phyloP scores from a whole-genome alignment of 1,140 invertebrate genomes.

The Achatina immaculata region DNA sequence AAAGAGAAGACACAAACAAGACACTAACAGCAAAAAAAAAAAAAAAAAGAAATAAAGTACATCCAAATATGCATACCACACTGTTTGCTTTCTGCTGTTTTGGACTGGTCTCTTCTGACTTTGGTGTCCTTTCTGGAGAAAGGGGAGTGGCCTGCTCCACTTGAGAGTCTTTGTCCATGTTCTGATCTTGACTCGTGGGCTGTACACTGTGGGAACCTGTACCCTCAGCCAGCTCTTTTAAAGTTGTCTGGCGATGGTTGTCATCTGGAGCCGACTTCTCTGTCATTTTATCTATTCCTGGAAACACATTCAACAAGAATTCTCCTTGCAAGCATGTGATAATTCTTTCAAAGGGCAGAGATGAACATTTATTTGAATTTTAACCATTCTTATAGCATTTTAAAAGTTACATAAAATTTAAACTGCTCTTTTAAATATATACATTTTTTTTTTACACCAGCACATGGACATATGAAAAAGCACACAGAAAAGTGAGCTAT shows the following conservation, averaged over 20 bases:
- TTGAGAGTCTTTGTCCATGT: constrained; percentile 39
- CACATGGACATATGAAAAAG: too few species aligned
- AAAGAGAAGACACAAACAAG: too few species aligned
- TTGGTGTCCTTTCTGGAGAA: neutral
- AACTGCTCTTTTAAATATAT: too few species aligned
- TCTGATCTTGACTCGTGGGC: constrained; percentile 61
- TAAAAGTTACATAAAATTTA: too few species aligned
- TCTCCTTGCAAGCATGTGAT: too few species aligned
- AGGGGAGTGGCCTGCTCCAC: neutral
- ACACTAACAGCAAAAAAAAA: too few species aligned
- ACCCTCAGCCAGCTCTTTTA: constrained; percentile 60
- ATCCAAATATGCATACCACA: neutral
- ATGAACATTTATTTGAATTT: too few species aligned
- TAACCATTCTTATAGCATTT: too few species aligned
- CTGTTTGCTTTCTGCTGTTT: neutral
- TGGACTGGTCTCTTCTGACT: neutral
- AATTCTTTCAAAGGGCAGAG: too few species aligned
- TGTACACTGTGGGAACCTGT: constrained; percentile 59
- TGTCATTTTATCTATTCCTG: constrained; percentile 93
- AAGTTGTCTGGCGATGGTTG: constrained; percentile 54
- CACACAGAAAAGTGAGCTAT: too few species aligned
- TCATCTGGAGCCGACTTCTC: constrained; percentile 76
- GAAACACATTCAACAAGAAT: constrained; percentile 39
- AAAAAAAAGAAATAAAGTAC: too few species aligned
- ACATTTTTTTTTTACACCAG: too few species aligned